Evolutionary conservation across 2,888 invertebrate species (phyloP), one percentile per base, ranked within the genome.

Genomic region (Drosophila meridiana): DNA sequence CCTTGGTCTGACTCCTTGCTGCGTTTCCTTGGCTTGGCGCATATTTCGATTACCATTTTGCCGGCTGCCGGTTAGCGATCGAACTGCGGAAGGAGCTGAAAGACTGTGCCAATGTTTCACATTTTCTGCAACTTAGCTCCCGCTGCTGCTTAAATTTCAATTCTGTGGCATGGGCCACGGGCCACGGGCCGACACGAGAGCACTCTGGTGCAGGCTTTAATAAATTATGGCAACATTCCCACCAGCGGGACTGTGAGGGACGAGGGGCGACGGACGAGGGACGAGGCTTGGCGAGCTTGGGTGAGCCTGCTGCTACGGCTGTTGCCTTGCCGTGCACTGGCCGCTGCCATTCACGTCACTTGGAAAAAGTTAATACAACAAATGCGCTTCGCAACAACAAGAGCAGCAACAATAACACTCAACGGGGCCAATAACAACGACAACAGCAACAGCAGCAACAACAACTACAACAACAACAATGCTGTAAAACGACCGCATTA

Each of bases 181-280:
- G 78, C 61, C 69, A n/a, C 8, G 28, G 69, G 79, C 61, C 74
- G 75, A 73, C 81, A 79, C 82, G 88, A 89, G 80, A 88, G 82
- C 82, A 88, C 90, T 90, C 87, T 76, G 76, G 78, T 83, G 78
- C 82, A 91, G 82, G 87, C 83, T 90, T 91, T 90, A 91, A 90
- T 90, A 90, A 90, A 90, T 90, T 89, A 90, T 89, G 76, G 77
- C 78, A 73, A 78, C 65, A 53, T 70, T 58, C 61, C 48, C 64
- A 56, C 32, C 58, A 62, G 38, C 28, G 57, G 40, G 28, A 14
- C 34, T 64, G 55, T 20, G 64, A 20, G 34, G 55, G 47, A 6
- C 13, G 20, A 20, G 20, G 20, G 20, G 20, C 20, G 20, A 20
- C 20, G 20, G 20, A 20, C 20, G 20, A 20, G 20, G 20, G 20